Evolutionary conservation across 2,888 invertebrate genomes (phyloP).

Genomic region (Drosophila subquinaria): DNA sequence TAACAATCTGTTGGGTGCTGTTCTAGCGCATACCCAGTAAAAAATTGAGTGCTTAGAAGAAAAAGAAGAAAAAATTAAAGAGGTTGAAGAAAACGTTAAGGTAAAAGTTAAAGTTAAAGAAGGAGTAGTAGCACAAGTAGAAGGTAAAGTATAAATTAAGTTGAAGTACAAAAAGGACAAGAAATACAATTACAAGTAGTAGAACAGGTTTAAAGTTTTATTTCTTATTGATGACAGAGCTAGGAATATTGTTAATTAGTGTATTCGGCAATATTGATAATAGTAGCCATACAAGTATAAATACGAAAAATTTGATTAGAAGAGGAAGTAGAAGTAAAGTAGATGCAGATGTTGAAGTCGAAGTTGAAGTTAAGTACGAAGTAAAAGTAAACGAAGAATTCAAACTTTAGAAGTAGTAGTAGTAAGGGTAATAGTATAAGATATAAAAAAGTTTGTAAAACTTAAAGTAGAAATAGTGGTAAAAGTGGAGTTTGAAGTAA

Average conservation of each 20-base stretch:
- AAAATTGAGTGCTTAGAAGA: background rate
- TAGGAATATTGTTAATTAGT: too few species aligned
- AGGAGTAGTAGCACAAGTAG: too few species aligned
- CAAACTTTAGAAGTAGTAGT: background rate
- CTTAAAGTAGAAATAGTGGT: background rate
- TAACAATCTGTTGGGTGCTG: background rate
- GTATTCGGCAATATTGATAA: background rate
- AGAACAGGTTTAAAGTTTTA: too few species aligned
- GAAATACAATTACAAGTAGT: too few species aligned
- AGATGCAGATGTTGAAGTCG: background rate
- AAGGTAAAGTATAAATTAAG: too few species aligned
- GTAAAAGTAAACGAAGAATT: background rate
- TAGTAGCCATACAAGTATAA: background rate
- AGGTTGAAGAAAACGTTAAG: background rate
- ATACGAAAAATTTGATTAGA: background rate
- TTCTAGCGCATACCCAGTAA: background rate
- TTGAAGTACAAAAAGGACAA: too few species aligned
- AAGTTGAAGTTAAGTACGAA: background rate
- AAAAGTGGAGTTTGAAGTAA: background rate
- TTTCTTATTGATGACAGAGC: too few species aligned
- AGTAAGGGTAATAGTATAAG: too few species aligned
- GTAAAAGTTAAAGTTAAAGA: too few species aligned
- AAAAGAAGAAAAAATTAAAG: background rate
- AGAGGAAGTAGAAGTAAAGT: background rate
- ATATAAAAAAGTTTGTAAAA: too few species aligned